Conservation (phyloP, 1,140 invertebrate species). For the Pantala flavescens region DNA sequence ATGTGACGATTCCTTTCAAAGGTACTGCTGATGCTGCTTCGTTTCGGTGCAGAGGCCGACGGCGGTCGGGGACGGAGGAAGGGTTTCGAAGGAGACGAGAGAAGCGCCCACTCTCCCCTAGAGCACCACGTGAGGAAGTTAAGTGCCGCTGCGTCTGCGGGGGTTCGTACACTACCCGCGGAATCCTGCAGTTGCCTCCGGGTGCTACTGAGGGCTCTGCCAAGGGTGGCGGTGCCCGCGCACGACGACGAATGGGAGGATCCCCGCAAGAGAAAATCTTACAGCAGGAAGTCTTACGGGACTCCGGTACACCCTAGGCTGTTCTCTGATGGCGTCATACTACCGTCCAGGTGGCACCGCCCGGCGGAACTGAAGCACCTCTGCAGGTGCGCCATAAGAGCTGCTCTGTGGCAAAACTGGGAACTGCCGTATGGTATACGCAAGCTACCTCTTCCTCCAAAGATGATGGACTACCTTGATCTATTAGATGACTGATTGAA, state of each 20-base stretch:
- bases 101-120: not conserved
- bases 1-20: too few relatives aligned
- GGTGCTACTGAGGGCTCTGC: constrained; percentile 50
- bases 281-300: not conserved
- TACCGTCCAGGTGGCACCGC: constrained; percentile 41
- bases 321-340: constrained; percentile 22
- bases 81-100: not conserved
- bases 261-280: not conserved
- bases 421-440: constrained; percentile 60
- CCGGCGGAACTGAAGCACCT: constrained; percentile 32
- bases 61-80: constrained; percentile 27
- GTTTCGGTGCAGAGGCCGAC: constrained; percentile 51
- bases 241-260: not conserved
- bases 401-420: constrained; percentile 52
- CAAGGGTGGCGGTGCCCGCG: constrained; percentile 33
- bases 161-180: constrained; percentile 27
- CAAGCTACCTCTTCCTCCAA: constrained; percentile 49
- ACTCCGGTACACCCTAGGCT: not conserved
- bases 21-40: constrained; percentile 54
- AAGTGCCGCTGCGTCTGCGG: not conserved
- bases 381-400: constrained; percentile 50
- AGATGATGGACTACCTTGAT: constrained; percentile 57
- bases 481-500: constrained; percentile 47
- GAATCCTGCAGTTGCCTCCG: constrained; percentile 53
- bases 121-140: not conserved